phyloP scores from a whole-genome alignment of 2,888 invertebrate genomes.

The Drosophila subquinaria region DNA sequence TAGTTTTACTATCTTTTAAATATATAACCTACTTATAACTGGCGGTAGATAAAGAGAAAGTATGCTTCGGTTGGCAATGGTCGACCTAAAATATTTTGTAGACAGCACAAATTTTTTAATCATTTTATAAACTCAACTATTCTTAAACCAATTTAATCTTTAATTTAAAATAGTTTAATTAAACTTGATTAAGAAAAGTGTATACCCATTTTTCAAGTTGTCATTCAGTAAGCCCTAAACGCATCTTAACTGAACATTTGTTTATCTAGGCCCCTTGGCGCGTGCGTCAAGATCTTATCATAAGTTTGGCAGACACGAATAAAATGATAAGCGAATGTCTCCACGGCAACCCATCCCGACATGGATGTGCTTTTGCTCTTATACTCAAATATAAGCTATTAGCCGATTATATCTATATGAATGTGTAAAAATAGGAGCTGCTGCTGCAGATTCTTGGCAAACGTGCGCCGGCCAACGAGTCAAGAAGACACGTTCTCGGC shows the following conservation, averaged over 20 bases:
- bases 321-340: conserved; percentile 23
- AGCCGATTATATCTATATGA: background rate
- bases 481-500: conserved; percentile 14
- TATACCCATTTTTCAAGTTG: background rate
- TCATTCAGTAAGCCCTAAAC: conserved; percentile 1
- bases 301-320: background rate
- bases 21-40: background rate
- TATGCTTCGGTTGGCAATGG: background rate
- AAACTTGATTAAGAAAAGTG: background rate
- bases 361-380: background rate
- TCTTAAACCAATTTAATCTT: too few species aligned
- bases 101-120: background rate
- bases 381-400: conserved; percentile 3
- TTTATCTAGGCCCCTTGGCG: conserved; percentile 16
- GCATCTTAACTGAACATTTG: conserved; percentile 20
- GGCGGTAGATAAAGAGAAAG: conserved; percentile 10
- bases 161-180: background rate
- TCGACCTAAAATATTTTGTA: conserved; percentile 2
- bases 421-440: conserved; percentile 19
- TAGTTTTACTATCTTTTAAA: background rate
- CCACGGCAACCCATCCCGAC: background rate
- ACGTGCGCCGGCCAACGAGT: conserved; percentile 39
- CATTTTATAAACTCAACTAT: background rate
- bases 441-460: conserved; percentile 11
- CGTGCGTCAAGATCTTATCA: conserved; percentile 32